Percentiles rank a stretch among this genome's conserved stretches.
phyloP scores from a whole-genome alignment of 2,888 invertebrate species.

The Drepanosiphum platanoidis region DNA sequence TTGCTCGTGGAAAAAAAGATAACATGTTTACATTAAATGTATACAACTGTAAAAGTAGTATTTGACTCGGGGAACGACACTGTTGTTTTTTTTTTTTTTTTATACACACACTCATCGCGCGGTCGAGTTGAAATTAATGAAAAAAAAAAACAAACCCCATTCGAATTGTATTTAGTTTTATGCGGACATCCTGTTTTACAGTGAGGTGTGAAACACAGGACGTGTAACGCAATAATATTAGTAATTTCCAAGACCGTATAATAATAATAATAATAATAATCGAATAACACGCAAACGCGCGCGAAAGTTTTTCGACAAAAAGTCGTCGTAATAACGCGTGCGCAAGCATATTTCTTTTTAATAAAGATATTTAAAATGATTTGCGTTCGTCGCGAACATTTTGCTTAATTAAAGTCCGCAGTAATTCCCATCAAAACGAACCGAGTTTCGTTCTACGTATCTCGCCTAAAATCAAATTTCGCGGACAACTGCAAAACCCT shows the following conservation, averaged over 20 bases:
- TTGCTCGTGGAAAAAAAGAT: too few relatives aligned
- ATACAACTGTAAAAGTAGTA: too few relatives aligned
- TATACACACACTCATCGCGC: background rate
- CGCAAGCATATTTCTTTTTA: background rate
- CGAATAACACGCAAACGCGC: background rate
- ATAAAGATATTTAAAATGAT: background rate
- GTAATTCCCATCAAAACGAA: background rate
- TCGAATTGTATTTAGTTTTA: background rate
- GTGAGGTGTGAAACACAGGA: background rate
- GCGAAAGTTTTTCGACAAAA: background rate
- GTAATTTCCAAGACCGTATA: background rate
- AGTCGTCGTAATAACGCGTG: too few relatives aligned
- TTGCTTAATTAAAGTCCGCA: background rate
- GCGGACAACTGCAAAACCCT: background rate
- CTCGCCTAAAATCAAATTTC: background rate
- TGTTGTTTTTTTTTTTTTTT: too few relatives aligned
- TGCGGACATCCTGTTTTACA: background rate
- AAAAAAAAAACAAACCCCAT: background rate
- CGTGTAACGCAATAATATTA: background rate
- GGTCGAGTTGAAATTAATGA: too few relatives aligned
- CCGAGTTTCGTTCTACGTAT: background rate
- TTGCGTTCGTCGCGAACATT: background rate
- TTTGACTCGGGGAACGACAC: too few relatives aligned
- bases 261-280: background rate
- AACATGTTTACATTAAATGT: too few relatives aligned